A percentile compares a stretch with the other conserved stretches of the same genome.
Evolutionary conservation across 2,888 invertebrate species (phyloP).

Genomic region (Agonopterix subpropinquella): DNA sequence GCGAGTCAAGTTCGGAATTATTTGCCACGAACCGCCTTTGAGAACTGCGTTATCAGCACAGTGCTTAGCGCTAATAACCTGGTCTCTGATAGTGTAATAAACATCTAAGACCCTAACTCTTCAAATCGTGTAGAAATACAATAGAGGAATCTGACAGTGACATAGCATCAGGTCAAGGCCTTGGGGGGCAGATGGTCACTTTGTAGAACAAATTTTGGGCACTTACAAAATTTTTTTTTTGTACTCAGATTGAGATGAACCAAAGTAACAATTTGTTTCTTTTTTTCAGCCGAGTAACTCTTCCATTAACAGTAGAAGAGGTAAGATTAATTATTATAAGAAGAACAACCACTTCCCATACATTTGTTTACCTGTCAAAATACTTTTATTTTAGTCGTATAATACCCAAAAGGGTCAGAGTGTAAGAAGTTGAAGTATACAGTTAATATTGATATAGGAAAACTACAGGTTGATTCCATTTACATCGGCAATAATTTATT

Average conservation of each 20-base stretch:
- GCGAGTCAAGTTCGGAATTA: conserved; percentile 23
- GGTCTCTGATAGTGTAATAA: neutral
- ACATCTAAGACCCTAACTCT: too few species aligned
- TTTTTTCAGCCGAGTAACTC: conserved; percentile 92
- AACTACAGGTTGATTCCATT: too few species aligned
- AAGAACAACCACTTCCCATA: too few species aligned
- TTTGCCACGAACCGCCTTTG: conserved; percentile 30
- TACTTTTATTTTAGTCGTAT: too few species aligned
- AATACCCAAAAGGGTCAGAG: too few species aligned
- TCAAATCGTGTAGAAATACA: neutral
- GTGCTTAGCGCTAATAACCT: conserved; percentile 8
- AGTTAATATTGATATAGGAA: too few species aligned
- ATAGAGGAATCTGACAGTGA: conserved; percentile 37
- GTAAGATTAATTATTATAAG: conserved; percentile 71
- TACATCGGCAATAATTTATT: too few species aligned
- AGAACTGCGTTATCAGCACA: conserved; percentile 35
- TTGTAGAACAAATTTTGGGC: conserved; percentile 7
- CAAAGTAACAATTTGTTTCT: conserved; percentile 11
- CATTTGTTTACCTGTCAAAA: too few species aligned
- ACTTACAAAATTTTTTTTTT: neutral
- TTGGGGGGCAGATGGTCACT: conserved; percentile 35
- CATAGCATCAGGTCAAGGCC: conserved; percentile 54
- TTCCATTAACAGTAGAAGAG: conserved; percentile 98
- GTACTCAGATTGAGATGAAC: too few species aligned
- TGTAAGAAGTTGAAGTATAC: too few species aligned